Evolutionary conservation across 2,113 vertebrate genomes (phyloP).

Genomic region (Microtus oregoni): DNA sequence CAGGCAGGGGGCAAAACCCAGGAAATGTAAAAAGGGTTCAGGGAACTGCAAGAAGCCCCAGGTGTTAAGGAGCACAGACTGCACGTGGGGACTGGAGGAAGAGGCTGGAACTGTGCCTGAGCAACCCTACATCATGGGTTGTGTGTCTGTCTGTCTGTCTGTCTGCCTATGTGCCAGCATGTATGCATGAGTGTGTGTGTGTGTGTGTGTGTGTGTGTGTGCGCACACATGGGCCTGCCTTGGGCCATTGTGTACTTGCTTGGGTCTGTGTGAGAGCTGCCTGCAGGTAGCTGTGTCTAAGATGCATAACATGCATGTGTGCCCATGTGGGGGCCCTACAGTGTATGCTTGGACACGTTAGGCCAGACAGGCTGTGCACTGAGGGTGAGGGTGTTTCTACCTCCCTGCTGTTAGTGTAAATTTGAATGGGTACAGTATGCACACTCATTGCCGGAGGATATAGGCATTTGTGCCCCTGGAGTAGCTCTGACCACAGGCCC

Average conservation of each 20-base stretch:
- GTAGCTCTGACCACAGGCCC: too few relatives aligned
- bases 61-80: not conserved
- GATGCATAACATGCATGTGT: not conserved
- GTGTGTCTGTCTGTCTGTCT: not conserved
- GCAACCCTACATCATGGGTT: rapidly evolving
- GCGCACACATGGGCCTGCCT: not conserved
- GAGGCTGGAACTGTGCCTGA: not conserved
- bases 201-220: not conserved
- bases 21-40: not conserved
- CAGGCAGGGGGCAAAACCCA: not conserved
- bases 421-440: not conserved
- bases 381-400: too few relatives aligned
- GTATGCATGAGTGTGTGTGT: too few relatives aligned
- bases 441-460: not conserved
- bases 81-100: rapidly evolving
- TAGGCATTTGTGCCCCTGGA: too few relatives aligned
- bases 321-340: too few relatives aligned
- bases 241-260: not conserved
- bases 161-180: not conserved
- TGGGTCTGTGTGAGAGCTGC: not conserved
- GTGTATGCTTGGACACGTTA: not conserved
- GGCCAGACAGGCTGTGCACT: not conserved
- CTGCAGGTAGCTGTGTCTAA: not conserved
- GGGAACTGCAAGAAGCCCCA: not conserved
- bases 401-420: not conserved